Evolutionary conservation across 64 coral and sea anemone genomes (phyloP), one percentile per base, ranked within the genome.

Genomic region (Montipora sp.): DNA sequence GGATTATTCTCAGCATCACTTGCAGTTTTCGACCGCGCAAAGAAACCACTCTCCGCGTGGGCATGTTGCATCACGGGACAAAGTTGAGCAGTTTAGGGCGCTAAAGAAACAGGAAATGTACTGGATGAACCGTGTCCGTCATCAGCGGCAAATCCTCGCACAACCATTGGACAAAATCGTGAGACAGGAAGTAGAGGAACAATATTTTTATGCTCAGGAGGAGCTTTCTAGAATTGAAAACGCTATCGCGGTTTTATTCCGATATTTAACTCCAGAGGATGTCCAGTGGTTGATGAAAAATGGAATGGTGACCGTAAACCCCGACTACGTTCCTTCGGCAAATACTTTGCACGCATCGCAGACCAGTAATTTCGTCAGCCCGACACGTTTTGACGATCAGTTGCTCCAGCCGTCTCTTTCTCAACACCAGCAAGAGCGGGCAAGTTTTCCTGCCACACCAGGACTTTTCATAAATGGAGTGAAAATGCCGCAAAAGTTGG

Each of bases 151-250:
- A 27, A 78, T 86, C 3, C 75, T 93, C 5, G 75, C 77, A 75
- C 91, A 93, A 22, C 78, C 60, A 20, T 72, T 93, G 9, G 83
- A 93, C 20, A 9, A 15, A 45, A 3, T 75, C 3, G 71, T 86
- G 22, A 87, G 91, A 49, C 83, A 87, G 3, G 83, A 93, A 45
- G 83, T 93, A 4, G 91, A 93, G 12, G 44, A 87, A 27, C 55
- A 87, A 21, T 93, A 93, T 71, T 93, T 79, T 19, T 77, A 88
- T 16, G 59, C 84, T 4, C 91, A 93, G 47, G 83, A 88, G 48
- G 83, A 93, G 61, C 59, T 93, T 6, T 79, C 58, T 75, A 80
- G 63, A 47, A 57, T 88, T 15, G 91, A 93, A 23, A 93, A 87
- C 73, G 91, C 80, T 14, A 76, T 93, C 9, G 75, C 81, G 1